A percentile compares a stretch with the other conserved stretches of the same genome.
phyloP scores from a whole-genome alignment of 2,888 invertebrate genomes.

The Bembecia ichneumoniformis region DNA sequence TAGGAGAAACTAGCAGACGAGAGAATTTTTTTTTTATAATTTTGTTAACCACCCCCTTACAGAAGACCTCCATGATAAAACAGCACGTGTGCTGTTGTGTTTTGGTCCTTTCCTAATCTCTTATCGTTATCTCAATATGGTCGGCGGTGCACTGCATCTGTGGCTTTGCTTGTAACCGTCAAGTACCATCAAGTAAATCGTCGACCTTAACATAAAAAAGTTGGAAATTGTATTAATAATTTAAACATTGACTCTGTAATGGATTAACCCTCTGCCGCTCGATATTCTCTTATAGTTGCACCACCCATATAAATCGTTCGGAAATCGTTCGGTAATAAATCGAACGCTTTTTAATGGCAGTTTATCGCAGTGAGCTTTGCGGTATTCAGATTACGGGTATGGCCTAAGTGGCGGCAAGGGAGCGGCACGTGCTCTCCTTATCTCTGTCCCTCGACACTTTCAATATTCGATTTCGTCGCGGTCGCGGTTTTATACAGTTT shows the following conservation, averaged over 20 bases:
- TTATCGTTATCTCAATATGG: no score
- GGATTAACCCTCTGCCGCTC: not conserved
- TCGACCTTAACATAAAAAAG: no score
- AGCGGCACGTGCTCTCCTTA: constrained; percentile 63
- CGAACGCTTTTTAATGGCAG: constrained; percentile 71
- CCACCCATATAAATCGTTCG: constrained; percentile 44
- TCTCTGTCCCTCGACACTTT: constrained; percentile 68
- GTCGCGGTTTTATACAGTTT: constrained; percentile 35
- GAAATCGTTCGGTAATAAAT: constrained; percentile 70
- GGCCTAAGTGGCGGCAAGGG: constrained; percentile 63
- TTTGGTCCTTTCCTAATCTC: no score
- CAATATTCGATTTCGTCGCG: constrained; percentile 66
- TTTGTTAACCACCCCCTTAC: no score
- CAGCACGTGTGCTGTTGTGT: no score
- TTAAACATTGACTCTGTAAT: not conserved
- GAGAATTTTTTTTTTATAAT: no score
- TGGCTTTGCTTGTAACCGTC: no score
- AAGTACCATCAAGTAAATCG: no score
- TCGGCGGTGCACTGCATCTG: no score
- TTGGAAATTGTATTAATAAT: no score
- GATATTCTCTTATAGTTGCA: not conserved
- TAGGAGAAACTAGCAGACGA: no score
- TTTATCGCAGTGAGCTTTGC: constrained; percentile 69
- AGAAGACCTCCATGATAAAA: no score
- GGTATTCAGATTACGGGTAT: constrained; percentile 66